Evolutionary conservation across 2,797 vertebrate genomes (phyloP).

Genomic region (Myotis findleyi): DNA sequence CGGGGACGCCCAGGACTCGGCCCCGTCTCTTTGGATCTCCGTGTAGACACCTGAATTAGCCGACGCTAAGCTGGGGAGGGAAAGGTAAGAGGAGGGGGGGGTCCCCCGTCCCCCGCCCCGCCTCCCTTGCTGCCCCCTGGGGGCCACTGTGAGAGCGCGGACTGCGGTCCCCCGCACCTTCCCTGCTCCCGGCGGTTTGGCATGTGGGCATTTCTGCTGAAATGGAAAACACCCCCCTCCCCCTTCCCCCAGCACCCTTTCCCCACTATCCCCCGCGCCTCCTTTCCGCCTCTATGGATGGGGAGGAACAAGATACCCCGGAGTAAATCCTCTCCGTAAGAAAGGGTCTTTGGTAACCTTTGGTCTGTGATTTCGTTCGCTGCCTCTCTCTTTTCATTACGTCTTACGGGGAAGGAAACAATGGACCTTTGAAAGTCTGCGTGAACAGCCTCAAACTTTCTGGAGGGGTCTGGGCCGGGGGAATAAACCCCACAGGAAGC

Average conservation of each 20-base stretch:
- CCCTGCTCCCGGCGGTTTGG: neutral
- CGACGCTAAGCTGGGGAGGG: constrained; percentile 62
- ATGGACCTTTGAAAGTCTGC: constrained; percentile 73
- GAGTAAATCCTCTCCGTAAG: neutral
- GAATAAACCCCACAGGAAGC: constrained; percentile 68
- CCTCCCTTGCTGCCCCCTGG: neutral
- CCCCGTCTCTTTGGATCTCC: neutral
- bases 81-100: constrained; percentile 70
- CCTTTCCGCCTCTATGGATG: neutral
- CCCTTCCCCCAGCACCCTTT: neutral
- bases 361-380: neutral
- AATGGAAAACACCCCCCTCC: neutral
- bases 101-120: neutral
- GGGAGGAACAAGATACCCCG: neutral
- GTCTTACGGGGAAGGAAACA: constrained; percentile 65
- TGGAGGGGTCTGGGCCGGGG: constrained; percentile 27
- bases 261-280: too few species aligned
- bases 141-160: neutral
- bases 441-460: constrained; percentile 70
- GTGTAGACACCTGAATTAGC: constrained; percentile 74
- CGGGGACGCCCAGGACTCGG: constrained; percentile 28
- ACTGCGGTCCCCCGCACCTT: neutral
- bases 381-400: neutral
- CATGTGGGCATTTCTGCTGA: neutral
- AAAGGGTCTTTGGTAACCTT: neutral